Conservation (phyloP, 2,113 vertebrate genomes). For the human region GRCh38 chr4:173242501-173243000, state of each 20-base stretch:
- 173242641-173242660: background rate
- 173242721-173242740: background rate
- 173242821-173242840: background rate
- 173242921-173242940: background rate
- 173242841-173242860: background rate
- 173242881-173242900: background rate
- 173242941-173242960: background rate
- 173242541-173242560: background rate
- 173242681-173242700: background rate
- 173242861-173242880: background rate
- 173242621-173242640: background rate
- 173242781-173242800: background rate
- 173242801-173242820: background rate
- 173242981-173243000: background rate
- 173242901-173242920: slow-evolving; percentile 24
- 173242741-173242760: background rate
- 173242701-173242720: too few relatives aligned
- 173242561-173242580: background rate
- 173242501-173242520: background rate
- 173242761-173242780: background rate
- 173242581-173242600: background rate
- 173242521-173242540: background rate
- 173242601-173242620: background rate
- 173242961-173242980: background rate
- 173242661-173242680: background rate